These are phyloP conservation scores for Choloepus hoffmanni DNA, from an alignment of 2,113 vertebrate species.

Conservation along the genomic window DNA sequence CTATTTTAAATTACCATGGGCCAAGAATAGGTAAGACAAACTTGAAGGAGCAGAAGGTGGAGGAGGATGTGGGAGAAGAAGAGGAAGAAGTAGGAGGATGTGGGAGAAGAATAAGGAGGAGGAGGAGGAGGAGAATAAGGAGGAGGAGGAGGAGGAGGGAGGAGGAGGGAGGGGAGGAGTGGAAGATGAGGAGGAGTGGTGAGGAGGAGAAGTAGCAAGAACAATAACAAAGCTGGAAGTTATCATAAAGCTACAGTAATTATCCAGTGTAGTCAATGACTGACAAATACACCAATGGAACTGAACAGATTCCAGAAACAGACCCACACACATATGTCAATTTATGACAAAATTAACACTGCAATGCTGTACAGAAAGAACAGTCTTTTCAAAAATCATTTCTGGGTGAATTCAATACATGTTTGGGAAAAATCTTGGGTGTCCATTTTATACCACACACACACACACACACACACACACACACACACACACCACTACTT, in stretches of 20 bases:
- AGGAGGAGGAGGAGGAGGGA: no score
- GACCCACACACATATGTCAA: background rate
- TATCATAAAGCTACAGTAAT: background rate
- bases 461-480: no score
- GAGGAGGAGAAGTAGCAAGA: background rate
- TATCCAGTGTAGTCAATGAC: background rate
- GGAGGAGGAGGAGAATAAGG: no score
- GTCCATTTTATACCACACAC: background rate
- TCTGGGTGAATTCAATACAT: background rate
- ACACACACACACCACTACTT: background rate
- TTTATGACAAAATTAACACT: background rate
- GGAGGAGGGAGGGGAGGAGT: background rate
- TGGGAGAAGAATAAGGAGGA: background rate
- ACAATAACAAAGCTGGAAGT: background rate
- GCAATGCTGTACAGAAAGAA: background rate
- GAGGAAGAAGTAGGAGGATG: background rate
- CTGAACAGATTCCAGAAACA: background rate
- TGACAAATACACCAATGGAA: background rate
- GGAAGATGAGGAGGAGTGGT: background rate
- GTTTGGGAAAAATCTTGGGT: background rate
- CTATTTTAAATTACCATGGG: background rate
- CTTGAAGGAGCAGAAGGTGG: background rate
- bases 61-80: no score
- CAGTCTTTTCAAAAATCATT: background rate
- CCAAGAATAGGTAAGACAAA: no score